Evolutionary conservation across 2,888 invertebrate genomes (phyloP).

Genomic region (Bhutanitis thaidina): DNA sequence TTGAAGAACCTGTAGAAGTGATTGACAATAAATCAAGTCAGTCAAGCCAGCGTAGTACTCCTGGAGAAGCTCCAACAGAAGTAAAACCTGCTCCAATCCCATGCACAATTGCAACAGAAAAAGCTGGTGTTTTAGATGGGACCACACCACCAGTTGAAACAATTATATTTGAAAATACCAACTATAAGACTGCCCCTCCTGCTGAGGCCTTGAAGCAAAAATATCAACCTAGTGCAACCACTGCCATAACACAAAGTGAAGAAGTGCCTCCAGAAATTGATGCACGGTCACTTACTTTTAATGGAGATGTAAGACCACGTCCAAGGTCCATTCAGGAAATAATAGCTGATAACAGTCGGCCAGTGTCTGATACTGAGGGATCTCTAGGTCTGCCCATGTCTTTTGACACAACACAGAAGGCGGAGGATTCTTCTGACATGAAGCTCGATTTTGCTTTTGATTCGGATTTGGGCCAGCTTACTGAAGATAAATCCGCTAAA

Average conservation of each 20-base stretch:
- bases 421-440: slow-evolving; percentile 91
- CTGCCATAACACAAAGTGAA: slow-evolving; percentile 67
- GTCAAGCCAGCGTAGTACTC: slow-evolving; percentile 68
- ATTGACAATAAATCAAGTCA: slow-evolving; percentile 59
- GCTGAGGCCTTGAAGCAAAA: slow-evolving; percentile 83
- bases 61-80: slow-evolving; percentile 57
- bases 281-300: slow-evolving; percentile 53
- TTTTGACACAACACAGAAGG: slow-evolving; percentile 79
- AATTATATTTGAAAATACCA: slow-evolving; percentile 95
- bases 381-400: slow-evolving; percentile 83
- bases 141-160: slow-evolving; percentile 91
- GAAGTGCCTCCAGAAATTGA: slow-evolving; percentile 78
- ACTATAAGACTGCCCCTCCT: slow-evolving; percentile 88
- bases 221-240: slow-evolving; percentile 68
- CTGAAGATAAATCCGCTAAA: slow-evolving; percentile 84
- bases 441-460: slow-evolving; percentile 95
- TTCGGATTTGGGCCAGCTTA: slow-evolving; percentile 87
- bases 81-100: slow-evolving; percentile 45
- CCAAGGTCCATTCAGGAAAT: slow-evolving; percentile 70
- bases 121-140: slow-evolving; percentile 83
- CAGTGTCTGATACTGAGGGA: slow-evolving; percentile 60
- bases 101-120: slow-evolving; percentile 60
- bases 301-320: slow-evolving; percentile 65
- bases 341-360: slow-evolving; percentile 58
- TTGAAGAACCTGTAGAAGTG: slow-evolving; percentile 55